Evolutionary conservation across 2,888 invertebrate species (phyloP).

Genomic region (Drosophila heteroneura): DNA sequence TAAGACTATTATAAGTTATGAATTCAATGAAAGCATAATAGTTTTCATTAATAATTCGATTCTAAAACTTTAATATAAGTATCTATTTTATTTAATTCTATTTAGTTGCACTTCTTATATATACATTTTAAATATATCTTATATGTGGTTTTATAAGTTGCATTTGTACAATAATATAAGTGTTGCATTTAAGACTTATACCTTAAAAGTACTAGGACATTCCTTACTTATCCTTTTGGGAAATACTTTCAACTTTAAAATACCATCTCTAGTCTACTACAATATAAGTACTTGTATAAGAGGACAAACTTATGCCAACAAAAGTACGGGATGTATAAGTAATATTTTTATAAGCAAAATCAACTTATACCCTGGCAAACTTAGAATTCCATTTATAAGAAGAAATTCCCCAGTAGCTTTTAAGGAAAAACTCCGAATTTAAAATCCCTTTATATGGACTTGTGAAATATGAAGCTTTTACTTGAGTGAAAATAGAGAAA

Average conservation of each 20-base stretch:
- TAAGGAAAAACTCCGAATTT: constrained; percentile 2
- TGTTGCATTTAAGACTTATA: not conserved
- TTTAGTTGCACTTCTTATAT: not conserved
- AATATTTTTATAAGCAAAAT: not conserved
- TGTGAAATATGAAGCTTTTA: not conserved
- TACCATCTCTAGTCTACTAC: not conserved
- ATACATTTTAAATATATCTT: too few species aligned
- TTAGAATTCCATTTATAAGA: not conserved
- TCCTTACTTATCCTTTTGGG: not conserved
- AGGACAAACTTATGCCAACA: not conserved
- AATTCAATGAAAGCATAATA: not conserved
- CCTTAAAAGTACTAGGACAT: not conserved
- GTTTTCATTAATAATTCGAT: not conserved
- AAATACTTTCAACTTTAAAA: not conserved
- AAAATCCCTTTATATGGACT: not conserved
- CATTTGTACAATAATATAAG: not conserved
- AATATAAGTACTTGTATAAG: not conserved
- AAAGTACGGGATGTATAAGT: not conserved
- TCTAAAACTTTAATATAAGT: not conserved
- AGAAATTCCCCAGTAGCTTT: not conserved
- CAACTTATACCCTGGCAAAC: not conserved
- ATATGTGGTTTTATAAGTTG: not conserved
- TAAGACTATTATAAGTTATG: not conserved
- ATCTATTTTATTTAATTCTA: too few species aligned
- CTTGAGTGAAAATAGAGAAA: not conserved